phyloP scores from a whole-genome alignment of 2,888 invertebrate species.

The Sympetrum striolatum region DNA sequence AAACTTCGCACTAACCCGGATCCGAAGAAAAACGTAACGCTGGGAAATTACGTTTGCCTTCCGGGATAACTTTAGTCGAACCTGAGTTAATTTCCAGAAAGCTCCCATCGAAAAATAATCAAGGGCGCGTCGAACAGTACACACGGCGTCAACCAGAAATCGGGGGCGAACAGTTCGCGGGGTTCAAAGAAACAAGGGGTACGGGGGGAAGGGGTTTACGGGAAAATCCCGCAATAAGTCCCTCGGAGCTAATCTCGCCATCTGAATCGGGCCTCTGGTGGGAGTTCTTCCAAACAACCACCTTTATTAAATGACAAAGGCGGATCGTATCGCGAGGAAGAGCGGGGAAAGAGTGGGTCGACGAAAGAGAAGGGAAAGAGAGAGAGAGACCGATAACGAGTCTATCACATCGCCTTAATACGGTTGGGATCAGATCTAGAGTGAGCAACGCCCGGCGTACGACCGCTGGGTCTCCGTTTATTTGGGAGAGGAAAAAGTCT shows the following conservation, averaged over 20 bases:
- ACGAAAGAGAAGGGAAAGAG: not conserved
- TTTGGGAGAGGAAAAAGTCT: not conserved
- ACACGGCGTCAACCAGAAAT: not conserved
- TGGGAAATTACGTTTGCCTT: too few relatives aligned
- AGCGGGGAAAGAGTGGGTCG: not conserved
- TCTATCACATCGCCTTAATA: not conserved
- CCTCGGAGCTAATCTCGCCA: conserved; percentile 7
- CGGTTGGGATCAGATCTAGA: not conserved
- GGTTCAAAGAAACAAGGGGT: not conserved
- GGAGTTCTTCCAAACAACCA: conserved; percentile 14
- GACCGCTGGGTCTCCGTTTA: not conserved
- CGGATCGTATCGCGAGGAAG: not conserved
- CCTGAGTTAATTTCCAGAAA: too few relatives aligned
- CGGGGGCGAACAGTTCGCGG: not conserved
- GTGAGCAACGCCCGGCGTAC: not conserved
- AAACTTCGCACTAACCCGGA: too few relatives aligned
- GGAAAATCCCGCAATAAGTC: not conserved
- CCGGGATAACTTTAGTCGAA: too few relatives aligned
- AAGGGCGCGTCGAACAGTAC: not conserved
- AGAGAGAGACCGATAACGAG: not conserved
- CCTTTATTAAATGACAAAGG: conserved; percentile 35
- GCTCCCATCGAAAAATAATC: too few relatives aligned
- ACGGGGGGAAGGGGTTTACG: not conserved
- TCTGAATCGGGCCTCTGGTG: not conserved
- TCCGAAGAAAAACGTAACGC: too few relatives aligned